These are phyloP conservation scores for Stegana nigrithorax DNA, from an alignment of 2,888 invertebrate genomes.

Conservation along the genomic window DNA sequence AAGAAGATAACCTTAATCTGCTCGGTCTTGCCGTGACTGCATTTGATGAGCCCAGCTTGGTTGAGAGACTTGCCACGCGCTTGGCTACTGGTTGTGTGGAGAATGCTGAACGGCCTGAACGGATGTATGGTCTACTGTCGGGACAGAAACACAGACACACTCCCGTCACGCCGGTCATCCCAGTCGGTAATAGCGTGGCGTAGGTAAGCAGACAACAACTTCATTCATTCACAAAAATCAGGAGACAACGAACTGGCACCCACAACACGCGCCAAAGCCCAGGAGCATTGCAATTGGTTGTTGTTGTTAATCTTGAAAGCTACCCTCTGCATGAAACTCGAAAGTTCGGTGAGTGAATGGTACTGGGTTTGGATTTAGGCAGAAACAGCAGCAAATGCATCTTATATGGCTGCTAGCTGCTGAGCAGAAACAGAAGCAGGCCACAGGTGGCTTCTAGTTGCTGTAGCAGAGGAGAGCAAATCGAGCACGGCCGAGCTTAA, in stretches of 20 bases:
- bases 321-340: too few relatives aligned
- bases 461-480: too few relatives aligned
- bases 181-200: constrained; percentile 57
- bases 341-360: not conserved
- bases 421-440: constrained; percentile 6
- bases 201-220: constrained; percentile 56
- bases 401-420: too few relatives aligned
- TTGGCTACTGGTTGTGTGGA: not conserved
- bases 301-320: too few relatives aligned
- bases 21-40: too few relatives aligned
- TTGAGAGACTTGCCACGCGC: too few relatives aligned
- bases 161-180: constrained; percentile 23
- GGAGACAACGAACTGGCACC: too few relatives aligned
- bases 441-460: too few relatives aligned
- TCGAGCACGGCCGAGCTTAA: too few relatives aligned
- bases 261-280: constrained; percentile 25
- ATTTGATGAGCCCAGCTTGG: too few relatives aligned
- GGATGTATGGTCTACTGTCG: not conserved
- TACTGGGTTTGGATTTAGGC: not conserved
- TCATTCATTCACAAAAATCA: constrained; percentile 62
- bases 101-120: not conserved
- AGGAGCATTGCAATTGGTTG: too few relatives aligned
- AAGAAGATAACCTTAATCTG: constrained; percentile 31
- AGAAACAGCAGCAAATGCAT: too few relatives aligned
- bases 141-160: constrained; percentile 6